Conservation (phyloP, 2,888 invertebrate genomes). For the Chirona hameri region DNA sequence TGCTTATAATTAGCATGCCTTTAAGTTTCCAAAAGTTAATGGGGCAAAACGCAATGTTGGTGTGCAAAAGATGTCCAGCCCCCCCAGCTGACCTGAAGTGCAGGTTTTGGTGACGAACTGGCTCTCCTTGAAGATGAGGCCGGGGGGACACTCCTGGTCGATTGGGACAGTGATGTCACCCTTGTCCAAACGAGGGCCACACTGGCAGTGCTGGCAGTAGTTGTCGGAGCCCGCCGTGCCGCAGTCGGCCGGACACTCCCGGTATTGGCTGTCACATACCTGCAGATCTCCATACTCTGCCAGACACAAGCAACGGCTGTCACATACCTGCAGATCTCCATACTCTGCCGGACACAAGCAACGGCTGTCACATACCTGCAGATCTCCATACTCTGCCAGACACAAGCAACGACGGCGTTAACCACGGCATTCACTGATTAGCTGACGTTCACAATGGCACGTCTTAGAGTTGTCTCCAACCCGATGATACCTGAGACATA, state of each 20-base stretch:
- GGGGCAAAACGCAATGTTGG: too few relatives aligned
- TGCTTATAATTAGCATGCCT: too few relatives aligned
- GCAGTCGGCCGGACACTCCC: background rate
- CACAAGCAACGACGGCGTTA: too few relatives aligned
- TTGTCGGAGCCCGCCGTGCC: background rate
- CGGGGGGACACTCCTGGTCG: background rate
- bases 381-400: background rate
- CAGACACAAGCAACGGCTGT: background rate
- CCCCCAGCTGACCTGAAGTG: too few relatives aligned
- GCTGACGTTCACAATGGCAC: too few relatives aligned
- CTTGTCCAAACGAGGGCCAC: background rate
- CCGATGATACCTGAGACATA: too few relatives aligned
- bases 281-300: background rate
- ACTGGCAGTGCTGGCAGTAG: slow-evolving; percentile 2
- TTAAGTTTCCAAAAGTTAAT: too few relatives aligned
- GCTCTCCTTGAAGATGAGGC: background rate
- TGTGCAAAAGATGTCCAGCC: too few relatives aligned
- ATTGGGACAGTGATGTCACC: background rate
- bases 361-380: background rate
- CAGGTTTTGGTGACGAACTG: too few relatives aligned
- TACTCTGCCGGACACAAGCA: background rate
- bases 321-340: background rate
- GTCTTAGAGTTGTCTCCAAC: too few relatives aligned
- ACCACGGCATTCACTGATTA: too few relatives aligned
- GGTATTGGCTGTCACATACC: background rate